Evolutionary conservation across 2,888 invertebrate species (phyloP).

Genomic region (Rosalia funebris): DNA sequence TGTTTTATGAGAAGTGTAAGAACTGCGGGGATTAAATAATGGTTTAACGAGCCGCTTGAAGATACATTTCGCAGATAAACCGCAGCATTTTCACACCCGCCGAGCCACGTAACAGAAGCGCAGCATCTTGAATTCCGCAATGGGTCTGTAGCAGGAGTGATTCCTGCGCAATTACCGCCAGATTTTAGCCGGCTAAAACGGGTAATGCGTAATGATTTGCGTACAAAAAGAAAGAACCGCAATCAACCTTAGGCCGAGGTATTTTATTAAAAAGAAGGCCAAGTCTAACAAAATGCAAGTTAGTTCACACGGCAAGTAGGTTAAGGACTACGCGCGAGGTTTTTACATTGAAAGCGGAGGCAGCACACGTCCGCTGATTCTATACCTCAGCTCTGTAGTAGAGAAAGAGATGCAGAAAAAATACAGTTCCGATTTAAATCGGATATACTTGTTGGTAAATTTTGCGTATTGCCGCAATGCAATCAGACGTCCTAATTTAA

Average conservation of each 20-base stretch:
- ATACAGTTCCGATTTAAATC: constrained; percentile 43
- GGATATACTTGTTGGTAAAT: constrained; percentile 49
- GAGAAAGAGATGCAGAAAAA: constrained; percentile 48
- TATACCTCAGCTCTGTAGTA: constrained; percentile 41
- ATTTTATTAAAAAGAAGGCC: constrained; percentile 58
- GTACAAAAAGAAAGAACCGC: constrained; percentile 30
- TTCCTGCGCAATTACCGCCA: too few species aligned
- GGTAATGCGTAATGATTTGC: background rate
- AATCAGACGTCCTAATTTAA: constrained; percentile 51
- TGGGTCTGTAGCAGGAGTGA: too few species aligned
- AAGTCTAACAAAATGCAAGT: constrained; percentile 62
- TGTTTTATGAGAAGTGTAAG: too few species aligned
- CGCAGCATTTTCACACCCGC: too few species aligned
- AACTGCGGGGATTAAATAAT: too few species aligned
- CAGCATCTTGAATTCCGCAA: too few species aligned
- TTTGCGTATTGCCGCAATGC: constrained; percentile 51
- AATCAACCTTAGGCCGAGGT: constrained; percentile 47
- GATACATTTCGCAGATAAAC: too few species aligned
- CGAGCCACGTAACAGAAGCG: too few species aligned
- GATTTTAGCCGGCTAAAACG: background rate
- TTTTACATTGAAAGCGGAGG: constrained; percentile 56
- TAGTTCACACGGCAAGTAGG: constrained; percentile 62
- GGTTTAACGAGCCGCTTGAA: too few species aligned
- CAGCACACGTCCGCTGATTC: constrained; percentile 51
- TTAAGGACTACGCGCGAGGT: constrained; percentile 62